phyloP scores from a whole-genome alignment of 2,113 vertebrate species.

The Scatophagus argus region DNA sequence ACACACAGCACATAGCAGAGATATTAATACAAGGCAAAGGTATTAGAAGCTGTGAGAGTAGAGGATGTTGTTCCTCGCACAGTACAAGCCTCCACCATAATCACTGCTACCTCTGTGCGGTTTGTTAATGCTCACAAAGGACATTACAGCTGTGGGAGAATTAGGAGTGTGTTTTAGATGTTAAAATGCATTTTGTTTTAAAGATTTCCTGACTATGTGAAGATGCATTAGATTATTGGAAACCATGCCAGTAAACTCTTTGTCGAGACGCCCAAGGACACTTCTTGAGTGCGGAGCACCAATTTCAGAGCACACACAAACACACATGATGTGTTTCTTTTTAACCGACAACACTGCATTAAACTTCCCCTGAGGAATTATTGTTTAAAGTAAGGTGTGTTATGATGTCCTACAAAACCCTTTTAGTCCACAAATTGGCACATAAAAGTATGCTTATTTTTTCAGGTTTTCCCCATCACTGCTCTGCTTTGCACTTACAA shows the following conservation, averaged over 20 bases:
- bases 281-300: conserved; percentile 18
- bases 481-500: background rate
- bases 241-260: background rate
- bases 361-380: background rate
- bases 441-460: background rate
- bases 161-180: conserved; percentile 14
- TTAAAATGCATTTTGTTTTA: conserved; percentile 18
- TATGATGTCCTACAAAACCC: background rate
- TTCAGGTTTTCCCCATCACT: background rate
- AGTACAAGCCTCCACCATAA: conserved; percentile 1
- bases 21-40: background rate
- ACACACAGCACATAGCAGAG: background rate
- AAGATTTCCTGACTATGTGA: conserved; percentile 14
- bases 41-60: background rate
- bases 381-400: background rate
- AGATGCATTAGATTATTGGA: background rate
- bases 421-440: background rate
- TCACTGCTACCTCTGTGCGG: conserved; percentile 1
- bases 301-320: background rate
- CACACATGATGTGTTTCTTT: background rate
- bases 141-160: background rate
- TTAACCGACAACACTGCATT: background rate
- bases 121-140: conserved; percentile 1
- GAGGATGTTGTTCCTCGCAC: background rate
- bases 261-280: conserved; percentile 29